These are phyloP conservation scores for Amiota mariae DNA, from an alignment of 2,888 invertebrate genomes.

Conservation along the genomic window DNA sequence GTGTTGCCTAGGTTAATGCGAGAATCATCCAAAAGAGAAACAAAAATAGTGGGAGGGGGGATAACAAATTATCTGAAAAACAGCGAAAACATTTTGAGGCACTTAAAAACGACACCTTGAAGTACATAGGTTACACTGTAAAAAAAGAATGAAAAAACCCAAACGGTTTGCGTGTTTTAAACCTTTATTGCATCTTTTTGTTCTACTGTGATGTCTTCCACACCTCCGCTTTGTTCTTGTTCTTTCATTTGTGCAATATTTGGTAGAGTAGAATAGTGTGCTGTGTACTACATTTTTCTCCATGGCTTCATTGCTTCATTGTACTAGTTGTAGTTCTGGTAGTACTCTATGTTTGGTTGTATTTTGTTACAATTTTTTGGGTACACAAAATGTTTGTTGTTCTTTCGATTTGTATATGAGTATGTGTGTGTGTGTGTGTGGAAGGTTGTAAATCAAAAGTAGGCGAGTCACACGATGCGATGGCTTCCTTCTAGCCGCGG, in stretches of 20 bases:
- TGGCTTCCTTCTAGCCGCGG: slow-evolving; percentile 38
- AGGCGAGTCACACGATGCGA: slow-evolving; percentile 63
- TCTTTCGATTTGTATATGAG: slow-evolving; percentile 34
- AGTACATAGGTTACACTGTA: not conserved
- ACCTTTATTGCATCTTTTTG: slow-evolving; percentile 14
- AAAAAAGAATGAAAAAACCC: not conserved
- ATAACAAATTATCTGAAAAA: no score
- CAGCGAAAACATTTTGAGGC: slow-evolving; percentile 8
- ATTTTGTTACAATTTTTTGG: slow-evolving; percentile 23
- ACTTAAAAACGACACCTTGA: slow-evolving; percentile 16
- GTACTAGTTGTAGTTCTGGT: not conserved
- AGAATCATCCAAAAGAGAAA: no score
- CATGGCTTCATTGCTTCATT: not conserved
- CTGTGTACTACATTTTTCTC: slow-evolving; percentile 15
- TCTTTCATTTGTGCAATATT: not conserved
- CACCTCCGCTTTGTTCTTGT: not conserved
- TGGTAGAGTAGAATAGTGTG: not conserved
- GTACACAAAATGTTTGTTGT: slow-evolving; percentile 15
- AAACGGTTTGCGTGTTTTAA: slow-evolving; percentile 16
- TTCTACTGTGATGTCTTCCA: not conserved
- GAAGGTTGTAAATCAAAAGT: slow-evolving; percentile 67
- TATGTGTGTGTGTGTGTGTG: slow-evolving; percentile 58
- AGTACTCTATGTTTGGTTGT: not conserved
- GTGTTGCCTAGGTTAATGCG: no score
- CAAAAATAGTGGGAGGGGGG: no score